phyloP scores from a whole-genome alignment of 2,797 vertebrate species.

The Lutjanus campechanus region DNA sequence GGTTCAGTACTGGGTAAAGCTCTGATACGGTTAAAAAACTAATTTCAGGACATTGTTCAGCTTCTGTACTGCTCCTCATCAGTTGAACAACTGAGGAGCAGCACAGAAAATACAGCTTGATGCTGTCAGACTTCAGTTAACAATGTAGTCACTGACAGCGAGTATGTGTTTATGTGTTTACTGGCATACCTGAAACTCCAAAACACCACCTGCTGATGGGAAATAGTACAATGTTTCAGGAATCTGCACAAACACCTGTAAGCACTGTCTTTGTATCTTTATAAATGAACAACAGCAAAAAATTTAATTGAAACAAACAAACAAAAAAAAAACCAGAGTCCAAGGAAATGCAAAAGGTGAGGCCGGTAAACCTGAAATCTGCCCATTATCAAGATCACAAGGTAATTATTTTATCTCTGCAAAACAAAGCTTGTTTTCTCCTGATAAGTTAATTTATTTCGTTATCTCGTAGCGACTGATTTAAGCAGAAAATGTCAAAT shows the following conservation, averaged over 20 bases:
- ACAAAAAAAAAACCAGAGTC: not conserved
- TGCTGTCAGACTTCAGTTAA: not conserved
- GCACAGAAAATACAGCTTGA: not conserved
- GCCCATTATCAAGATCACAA: too few species aligned
- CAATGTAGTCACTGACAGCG: not conserved
- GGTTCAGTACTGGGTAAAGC: not conserved
- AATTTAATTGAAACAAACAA: not conserved
- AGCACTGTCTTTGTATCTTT: not conserved
- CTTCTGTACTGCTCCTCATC: not conserved
- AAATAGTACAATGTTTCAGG: not conserved
- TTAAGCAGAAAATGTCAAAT: too few species aligned
- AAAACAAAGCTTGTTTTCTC: too few species aligned
- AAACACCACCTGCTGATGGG: slow-evolving; percentile 2
- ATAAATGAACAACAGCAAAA: too few species aligned
- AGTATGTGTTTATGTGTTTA: not conserved
- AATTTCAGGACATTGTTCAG: not conserved
- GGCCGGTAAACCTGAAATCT: not conserved
- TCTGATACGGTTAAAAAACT: not conserved
- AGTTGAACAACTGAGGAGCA: not conserved
- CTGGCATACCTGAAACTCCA: not conserved
- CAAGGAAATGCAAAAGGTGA: not conserved
- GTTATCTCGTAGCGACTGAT: too few species aligned
- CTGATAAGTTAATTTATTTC: too few species aligned
- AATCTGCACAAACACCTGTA: not conserved
- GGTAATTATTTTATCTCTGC: too few species aligned